These are phyloP conservation scores for Chelmon rostratus DNA, from an alignment of 2,797 vertebrate species.

Conservation along the genomic window DNA sequence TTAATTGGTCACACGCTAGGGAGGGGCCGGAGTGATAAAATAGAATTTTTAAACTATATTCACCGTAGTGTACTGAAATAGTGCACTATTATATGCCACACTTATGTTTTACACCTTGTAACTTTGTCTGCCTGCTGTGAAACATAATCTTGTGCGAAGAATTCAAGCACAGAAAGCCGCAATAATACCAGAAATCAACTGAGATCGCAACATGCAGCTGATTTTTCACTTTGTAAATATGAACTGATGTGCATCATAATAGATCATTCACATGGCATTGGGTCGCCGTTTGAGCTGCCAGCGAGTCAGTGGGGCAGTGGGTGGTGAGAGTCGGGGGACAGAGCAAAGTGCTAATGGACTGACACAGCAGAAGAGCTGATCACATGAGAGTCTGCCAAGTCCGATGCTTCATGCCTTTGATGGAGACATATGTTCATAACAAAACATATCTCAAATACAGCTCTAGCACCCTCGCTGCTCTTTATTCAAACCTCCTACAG, in stretches of 20 bases:
- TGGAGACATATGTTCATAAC: constrained; percentile 72
- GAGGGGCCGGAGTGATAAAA: constrained; percentile 27
- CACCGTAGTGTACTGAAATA: not conserved
- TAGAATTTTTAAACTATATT: not conserved
- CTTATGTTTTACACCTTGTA: not conserved
- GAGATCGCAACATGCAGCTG: not conserved
- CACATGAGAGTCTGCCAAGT: constrained; percentile 58
- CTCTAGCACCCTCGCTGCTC: constrained; percentile 44
- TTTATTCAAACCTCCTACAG: constrained; percentile 46
- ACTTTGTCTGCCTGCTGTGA: not conserved
- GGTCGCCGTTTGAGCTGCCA: constrained; percentile 33
- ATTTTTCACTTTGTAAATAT: constrained; percentile 1
- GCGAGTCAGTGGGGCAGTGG: constrained; percentile 29
- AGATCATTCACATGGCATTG: constrained; percentile 37
- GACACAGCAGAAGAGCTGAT: constrained; percentile 74
- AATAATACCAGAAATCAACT: not conserved
- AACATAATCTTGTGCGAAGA: not conserved
- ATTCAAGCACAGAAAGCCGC: not conserved
- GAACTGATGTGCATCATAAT: constrained; percentile 23
- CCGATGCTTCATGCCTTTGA: constrained; percentile 59
- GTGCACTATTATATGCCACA: not conserved
- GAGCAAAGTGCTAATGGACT: constrained; percentile 73
- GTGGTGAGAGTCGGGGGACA: constrained; percentile 46
- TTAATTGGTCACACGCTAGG: constrained; percentile 70
- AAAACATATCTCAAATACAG: constrained; percentile 72